Conservation (phyloP, 2,797 vertebrate species). For the Acipenser transmontanus region DNA sequence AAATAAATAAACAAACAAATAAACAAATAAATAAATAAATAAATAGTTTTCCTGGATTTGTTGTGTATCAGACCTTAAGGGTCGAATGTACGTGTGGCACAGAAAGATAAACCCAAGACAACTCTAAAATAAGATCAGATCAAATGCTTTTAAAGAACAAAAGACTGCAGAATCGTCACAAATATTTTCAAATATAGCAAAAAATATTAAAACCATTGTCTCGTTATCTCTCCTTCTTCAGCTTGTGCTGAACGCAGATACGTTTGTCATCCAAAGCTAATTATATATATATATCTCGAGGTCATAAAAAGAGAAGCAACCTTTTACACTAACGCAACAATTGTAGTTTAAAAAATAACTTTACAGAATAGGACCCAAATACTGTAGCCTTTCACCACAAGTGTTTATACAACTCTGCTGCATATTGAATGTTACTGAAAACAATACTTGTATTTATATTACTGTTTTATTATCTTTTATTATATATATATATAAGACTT, state of each 20-base stretch:
- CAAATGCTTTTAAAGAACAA: constrained; percentile 51
- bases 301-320: neutral
- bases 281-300: constrained; percentile 31
- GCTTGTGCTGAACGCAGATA: constrained; percentile 37
- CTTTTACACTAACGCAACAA: too few relatives aligned
- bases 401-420: too few relatives aligned
- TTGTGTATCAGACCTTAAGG: constrained; percentile 1
- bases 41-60: constrained; percentile 21
- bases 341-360: too few relatives aligned
- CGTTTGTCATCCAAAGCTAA: constrained; percentile 46
- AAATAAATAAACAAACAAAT: neutral
- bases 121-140: constrained; percentile 54
- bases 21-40: neutral
- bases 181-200: constrained; percentile 57
- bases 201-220: constrained; percentile 35
- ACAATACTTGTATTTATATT: too few relatives aligned
- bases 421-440: too few relatives aligned
- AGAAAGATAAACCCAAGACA: constrained; percentile 48
- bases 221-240: constrained; percentile 48
- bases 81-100: neutral
- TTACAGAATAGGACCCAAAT: too few relatives aligned
- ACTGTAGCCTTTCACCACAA: too few relatives aligned
- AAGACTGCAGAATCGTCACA: constrained; percentile 46
- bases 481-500: too few relatives aligned
- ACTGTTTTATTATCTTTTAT: too few relatives aligned